Conservation (phyloP, 2,113 vertebrate genomes). For the Heterotilapia buettikoferi region DNA sequence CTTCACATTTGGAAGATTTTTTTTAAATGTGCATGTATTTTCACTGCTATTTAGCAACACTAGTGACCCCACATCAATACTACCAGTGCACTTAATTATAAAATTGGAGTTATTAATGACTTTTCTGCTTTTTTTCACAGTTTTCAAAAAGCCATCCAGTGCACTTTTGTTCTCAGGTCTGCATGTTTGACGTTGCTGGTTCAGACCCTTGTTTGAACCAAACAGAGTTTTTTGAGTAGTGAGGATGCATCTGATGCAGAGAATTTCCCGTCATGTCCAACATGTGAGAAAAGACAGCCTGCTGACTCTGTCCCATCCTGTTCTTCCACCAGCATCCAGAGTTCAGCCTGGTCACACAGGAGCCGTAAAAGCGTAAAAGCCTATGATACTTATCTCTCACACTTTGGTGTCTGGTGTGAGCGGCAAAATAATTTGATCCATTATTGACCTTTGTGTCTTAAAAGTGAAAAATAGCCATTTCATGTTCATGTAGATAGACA, state of each 20-base stretch:
- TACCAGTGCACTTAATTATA: accelerated
- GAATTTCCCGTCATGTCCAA: not conserved
- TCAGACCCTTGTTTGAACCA: not conserved
- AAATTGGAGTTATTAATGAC: not conserved
- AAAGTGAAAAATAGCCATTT: not conserved
- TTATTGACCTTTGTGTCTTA: not conserved
- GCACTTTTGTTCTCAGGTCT: not conserved
- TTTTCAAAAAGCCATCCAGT: accelerated
- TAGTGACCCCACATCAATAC: not conserved
- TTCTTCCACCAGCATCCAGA: not conserved
- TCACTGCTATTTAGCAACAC: not conserved
- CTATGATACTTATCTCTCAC: not conserved
- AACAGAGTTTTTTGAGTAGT: not conserved
- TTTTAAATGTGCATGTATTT: not conserved
- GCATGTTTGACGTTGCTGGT: not conserved
- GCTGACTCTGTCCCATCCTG: not conserved
- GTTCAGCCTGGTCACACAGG: not conserved
- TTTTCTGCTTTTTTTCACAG: not conserved
- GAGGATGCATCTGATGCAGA: not conserved
- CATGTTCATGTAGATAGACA: not conserved
- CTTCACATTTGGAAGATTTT: not conserved
- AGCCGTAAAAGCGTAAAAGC: not conserved
- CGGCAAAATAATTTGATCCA: not conserved
- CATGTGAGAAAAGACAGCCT: not conserved
- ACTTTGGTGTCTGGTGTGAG: not conserved